phyloP scores from a whole-genome alignment of 2,888 invertebrate species.

The Horisme vitalbata region DNA sequence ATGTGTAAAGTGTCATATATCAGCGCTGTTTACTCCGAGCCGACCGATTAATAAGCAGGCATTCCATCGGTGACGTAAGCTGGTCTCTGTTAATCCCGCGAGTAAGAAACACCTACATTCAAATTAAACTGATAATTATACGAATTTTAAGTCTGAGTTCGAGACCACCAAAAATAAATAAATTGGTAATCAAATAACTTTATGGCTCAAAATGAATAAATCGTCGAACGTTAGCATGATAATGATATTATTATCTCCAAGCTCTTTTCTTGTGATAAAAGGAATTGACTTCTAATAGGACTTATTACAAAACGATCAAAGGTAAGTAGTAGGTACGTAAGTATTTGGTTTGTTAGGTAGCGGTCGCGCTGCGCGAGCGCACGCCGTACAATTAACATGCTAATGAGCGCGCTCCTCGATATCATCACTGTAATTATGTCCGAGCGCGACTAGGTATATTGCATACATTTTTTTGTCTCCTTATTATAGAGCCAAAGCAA shows the following conservation, averaged over 20 bases:
- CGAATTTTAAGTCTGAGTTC: conserved; percentile 17
- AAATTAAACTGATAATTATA: conserved; percentile 20
- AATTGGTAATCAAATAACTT: conserved; percentile 10
- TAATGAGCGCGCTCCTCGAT: conserved; percentile 75
- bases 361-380: conserved; percentile 39
- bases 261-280: conserved; percentile 9
- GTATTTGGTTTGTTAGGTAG: conserved; percentile 45
- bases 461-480: conserved; percentile 61
- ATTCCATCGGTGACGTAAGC: conserved; percentile 61
- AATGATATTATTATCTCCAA: not conserved
- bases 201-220: conserved; percentile 4
- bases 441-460: conserved; percentile 68
- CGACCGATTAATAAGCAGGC: conserved; percentile 62
- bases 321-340: conserved; percentile 50
- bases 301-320: conserved; percentile 42
- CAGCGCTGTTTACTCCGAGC: conserved; percentile 66
- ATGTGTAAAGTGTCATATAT: conserved; percentile 77
- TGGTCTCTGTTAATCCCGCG: conserved; percentile 38
- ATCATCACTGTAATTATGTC: conserved; percentile 78
- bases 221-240: not conserved
- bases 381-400: conserved; percentile 74
- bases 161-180: conserved; percentile 11
- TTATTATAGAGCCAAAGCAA: conserved; percentile 55
- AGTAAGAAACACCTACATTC: conserved; percentile 18
- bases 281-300: conserved; percentile 13